phyloP scores from a whole-genome alignment of 1,140 invertebrate genomes.

The Cardiocondyla obscurior region DNA sequence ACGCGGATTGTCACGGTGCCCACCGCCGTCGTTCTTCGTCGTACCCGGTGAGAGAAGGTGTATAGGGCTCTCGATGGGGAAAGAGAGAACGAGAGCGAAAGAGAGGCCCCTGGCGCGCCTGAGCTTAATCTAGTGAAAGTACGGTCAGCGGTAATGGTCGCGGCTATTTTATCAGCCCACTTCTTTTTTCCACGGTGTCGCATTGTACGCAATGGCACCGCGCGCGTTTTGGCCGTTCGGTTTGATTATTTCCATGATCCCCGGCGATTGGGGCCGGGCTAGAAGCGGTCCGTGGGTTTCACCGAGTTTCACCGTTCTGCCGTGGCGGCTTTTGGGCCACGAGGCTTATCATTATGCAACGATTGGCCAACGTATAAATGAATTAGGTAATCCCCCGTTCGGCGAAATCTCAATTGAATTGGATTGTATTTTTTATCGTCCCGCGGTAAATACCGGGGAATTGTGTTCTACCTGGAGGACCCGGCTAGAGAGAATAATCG shows the following conservation, averaged over 20 bases:
- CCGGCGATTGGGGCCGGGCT: slow-evolving; percentile 1
- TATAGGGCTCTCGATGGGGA: not conserved
- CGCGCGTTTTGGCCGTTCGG: slow-evolving; percentile 55
- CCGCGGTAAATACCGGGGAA: not conserved
- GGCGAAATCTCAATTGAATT: slow-evolving; percentile 47
- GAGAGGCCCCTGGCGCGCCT: slow-evolving; percentile 6
- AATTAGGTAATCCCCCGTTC: slow-evolving; percentile 64
- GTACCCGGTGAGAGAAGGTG: not conserved
- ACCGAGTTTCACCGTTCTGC: slow-evolving; percentile 68
- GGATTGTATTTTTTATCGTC: slow-evolving; percentile 14
- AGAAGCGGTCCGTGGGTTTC: slow-evolving; percentile 62
- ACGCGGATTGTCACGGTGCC: slow-evolving; percentile 48
- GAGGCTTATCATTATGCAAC: slow-evolving; percentile 73
- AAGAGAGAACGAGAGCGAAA: not conserved
- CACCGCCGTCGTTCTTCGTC: not conserved
- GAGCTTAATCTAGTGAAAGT: slow-evolving; percentile 64
- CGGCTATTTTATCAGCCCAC: slow-evolving; percentile 34
- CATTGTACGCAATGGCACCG: slow-evolving; percentile 42
- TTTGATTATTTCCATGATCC: slow-evolving; percentile 50
- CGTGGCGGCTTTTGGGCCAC: slow-evolving; percentile 57
- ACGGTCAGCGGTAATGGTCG: slow-evolving; percentile 17
- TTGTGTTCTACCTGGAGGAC: not conserved
- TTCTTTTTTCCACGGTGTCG: slow-evolving; percentile 29
- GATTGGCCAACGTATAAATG: slow-evolving; percentile 62
- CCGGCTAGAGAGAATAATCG: not conserved